Evolutionary conservation across 53 echinoderm and acorn worm genomes (phyloP).

Genomic region (Holothuria scabra): DNA sequence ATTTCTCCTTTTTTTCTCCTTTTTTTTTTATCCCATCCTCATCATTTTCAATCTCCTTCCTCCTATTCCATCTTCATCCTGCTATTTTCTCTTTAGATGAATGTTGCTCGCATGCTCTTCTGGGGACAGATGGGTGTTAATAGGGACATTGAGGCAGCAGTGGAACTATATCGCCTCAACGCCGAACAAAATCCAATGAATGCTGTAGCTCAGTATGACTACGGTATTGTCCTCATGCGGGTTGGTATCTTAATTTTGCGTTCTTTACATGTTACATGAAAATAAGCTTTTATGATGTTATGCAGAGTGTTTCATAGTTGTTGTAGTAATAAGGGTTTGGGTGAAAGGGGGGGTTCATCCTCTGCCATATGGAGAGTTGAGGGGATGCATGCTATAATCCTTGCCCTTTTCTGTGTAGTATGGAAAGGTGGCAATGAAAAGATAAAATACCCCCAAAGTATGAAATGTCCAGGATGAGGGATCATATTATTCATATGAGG

Average conservation of each 20-base stretch:
- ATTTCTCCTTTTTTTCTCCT: background rate
- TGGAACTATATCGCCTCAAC: slow-evolving; percentile 71
- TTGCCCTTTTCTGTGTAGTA: too few relatives aligned
- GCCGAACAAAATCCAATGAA: slow-evolving; percentile 69
- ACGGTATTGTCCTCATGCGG: slow-evolving; percentile 77
- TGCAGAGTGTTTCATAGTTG: too few relatives aligned
- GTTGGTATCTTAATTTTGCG: slow-evolving; percentile 59
- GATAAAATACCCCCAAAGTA: too few relatives aligned
- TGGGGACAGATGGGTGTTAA: slow-evolving; percentile 87
- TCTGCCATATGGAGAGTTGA: too few relatives aligned
- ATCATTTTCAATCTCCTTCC: slow-evolving; percentile 12
- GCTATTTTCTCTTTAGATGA: slow-evolving; percentile 57
- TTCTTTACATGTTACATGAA: too few relatives aligned
- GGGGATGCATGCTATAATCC: too few relatives aligned
- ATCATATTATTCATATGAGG: too few relatives aligned
- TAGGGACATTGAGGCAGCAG: slow-evolving; percentile 79
- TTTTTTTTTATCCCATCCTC: background rate
- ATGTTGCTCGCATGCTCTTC: slow-evolving; percentile 91
- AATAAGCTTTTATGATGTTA: too few relatives aligned
- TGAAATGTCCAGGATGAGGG: too few relatives aligned
- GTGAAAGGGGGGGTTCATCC: too few relatives aligned
- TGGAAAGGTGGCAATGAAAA: too few relatives aligned
- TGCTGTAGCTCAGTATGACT: slow-evolving; percentile 85
- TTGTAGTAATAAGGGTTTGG: too few relatives aligned
- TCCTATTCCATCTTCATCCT: background rate